These are phyloP conservation scores for Tridacna crocea DNA, from an alignment of 2,888 invertebrate genomes.

Conservation along the genomic window DNA sequence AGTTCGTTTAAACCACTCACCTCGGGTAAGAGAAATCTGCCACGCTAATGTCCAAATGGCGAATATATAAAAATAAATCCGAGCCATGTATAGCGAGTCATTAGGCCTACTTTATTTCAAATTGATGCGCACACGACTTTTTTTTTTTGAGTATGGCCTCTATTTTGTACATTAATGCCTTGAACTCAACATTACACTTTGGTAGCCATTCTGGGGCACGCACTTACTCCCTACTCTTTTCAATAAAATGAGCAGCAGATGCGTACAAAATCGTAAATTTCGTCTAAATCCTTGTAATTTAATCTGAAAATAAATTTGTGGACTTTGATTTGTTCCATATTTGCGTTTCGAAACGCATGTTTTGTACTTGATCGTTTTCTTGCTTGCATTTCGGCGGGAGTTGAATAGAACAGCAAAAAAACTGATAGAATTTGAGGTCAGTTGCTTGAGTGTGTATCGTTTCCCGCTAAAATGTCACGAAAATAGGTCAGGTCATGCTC, in stretches of 20 bases:
- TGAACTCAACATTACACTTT: conserved; percentile 44
- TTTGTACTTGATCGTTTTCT: conserved; percentile 17
- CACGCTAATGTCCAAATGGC: conserved; percentile 44
- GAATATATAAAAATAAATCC: conserved; percentile 51
- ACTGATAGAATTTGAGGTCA: conserved; percentile 57
- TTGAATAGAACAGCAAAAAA: conserved; percentile 2
- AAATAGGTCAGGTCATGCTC: conserved; percentile 37
- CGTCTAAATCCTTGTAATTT: too few relatives aligned
- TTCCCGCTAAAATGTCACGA: conserved; percentile 58
- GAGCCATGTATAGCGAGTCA: conserved; percentile 53
- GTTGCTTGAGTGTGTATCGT: conserved; percentile 41
- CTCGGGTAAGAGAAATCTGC: conserved; percentile 24
- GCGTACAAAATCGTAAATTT: too few relatives aligned
- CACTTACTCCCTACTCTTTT: conserved; percentile 23
- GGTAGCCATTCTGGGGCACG: conserved; percentile 48
- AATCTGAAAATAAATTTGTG: too few relatives aligned
- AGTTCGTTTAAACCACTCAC: conserved; percentile 27
- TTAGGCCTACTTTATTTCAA: conserved; percentile 49
- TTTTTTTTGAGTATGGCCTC: conserved; percentile 49
- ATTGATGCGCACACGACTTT: conserved; percentile 43
- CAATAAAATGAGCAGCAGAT: neutral
- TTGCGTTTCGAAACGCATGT: neutral
- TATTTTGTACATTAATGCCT: conserved; percentile 46
- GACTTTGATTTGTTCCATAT: too few relatives aligned
- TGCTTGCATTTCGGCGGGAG: neutral